Evolutionary conservation across 2,113 vertebrate species (phyloP).

Genomic region (Tychaedon coryphoeus): DNA sequence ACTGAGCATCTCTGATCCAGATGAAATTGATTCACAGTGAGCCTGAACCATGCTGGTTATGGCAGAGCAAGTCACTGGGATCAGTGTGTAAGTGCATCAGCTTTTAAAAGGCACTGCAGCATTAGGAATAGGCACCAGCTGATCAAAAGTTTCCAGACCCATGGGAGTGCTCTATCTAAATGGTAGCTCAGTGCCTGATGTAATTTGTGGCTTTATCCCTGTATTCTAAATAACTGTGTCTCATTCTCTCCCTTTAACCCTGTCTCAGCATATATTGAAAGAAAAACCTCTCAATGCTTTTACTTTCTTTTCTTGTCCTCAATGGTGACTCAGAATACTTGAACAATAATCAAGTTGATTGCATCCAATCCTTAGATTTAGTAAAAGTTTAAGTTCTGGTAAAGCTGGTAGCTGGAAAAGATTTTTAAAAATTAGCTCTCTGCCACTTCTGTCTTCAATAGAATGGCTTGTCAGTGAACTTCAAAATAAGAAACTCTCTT

Average conservation of each 20-base stretch:
- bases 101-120: neutral
- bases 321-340: neutral
- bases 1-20: neutral
- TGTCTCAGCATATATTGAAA: neutral
- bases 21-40: neutral
- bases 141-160: neutral
- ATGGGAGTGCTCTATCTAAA: neutral
- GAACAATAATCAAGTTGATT: neutral
- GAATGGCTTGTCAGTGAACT: neutral
- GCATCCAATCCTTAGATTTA: neutral
- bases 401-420: neutral
- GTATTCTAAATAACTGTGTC: neutral
- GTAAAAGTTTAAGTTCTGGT: neutral
- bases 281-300: neutral
- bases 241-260: neutral
- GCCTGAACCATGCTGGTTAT: neutral
- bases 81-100: neutral
- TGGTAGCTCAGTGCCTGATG: neutral
- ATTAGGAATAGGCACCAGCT: neutral
- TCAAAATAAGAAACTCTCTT: neutral
- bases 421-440: neutral
- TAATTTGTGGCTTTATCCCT: neutral
- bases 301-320: neutral
- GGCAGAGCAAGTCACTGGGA: neutral
- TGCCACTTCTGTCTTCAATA: neutral